Conservation (phyloP, 1,140 invertebrate species). For the Kradibia gibbosae region DNA sequence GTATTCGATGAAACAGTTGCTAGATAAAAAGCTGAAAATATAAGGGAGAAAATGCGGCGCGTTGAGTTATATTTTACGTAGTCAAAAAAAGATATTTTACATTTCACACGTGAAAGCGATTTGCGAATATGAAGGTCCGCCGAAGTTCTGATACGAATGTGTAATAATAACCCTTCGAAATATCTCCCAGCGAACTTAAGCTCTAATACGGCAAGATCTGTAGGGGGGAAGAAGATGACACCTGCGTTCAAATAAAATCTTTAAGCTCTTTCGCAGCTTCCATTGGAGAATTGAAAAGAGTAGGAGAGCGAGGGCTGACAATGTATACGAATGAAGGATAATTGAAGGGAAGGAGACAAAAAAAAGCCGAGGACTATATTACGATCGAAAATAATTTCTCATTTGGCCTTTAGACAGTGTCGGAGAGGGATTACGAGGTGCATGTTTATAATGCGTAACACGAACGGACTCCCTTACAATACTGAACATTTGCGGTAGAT, state of each 20-base stretch:
- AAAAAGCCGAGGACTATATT: constrained; percentile 10
- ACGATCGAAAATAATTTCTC: constrained; percentile 70
- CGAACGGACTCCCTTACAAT: background rate
- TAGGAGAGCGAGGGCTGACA: too few relatives aligned
- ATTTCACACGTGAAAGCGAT: background rate
- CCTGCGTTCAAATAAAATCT: constrained; percentile 57
- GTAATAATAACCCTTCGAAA: constrained; percentile 48
- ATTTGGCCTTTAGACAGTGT: constrained; percentile 65
- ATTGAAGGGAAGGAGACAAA: too few relatives aligned
- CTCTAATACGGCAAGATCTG: background rate
- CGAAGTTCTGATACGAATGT: background rate
- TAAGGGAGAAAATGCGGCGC: background rate
- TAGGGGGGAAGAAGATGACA: background rate
- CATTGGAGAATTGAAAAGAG: too few relatives aligned
- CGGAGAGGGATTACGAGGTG: constrained; percentile 61
- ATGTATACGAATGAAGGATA: too few relatives aligned
- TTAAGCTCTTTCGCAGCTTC: constrained; percentile 54
- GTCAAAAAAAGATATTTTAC: background rate
- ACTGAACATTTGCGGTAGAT: background rate
- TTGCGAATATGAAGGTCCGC: background rate
- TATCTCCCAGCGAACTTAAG: constrained; percentile 45
- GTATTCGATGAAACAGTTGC: too few relatives aligned
- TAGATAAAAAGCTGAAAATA: background rate
- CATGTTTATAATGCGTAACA: constrained; percentile 8
- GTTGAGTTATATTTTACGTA: background rate